Evolutionary conservation across 2,888 invertebrate species (phyloP), one percentile per base, ranked within the genome.

Genomic region (Marasmarcha lunaedactyla): DNA sequence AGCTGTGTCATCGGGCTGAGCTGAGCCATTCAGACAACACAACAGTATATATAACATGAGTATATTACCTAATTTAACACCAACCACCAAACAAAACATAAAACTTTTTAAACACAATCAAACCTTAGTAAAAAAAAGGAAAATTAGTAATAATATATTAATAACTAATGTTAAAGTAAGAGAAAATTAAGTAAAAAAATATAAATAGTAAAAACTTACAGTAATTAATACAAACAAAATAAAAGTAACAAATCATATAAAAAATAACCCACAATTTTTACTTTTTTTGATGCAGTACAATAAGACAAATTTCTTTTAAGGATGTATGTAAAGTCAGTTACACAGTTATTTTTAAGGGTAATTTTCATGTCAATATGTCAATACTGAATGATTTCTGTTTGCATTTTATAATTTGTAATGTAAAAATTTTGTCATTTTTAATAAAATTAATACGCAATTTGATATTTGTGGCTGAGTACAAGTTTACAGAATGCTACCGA

Each of bases 41-140:
- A 81, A 83, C 54, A 83, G 79, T 78, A 83, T 78, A 83, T 81
- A 83, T 76, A 83, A 83, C 83, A 83, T 83, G 74, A 79, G 81
- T 65, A 83, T 81, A 62, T 79, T 74, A 74, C 78, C 83, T 81
- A 79, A 71, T 64, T 62, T 61, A 68, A 76, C 74, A 78, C 78
- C 78, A 71, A 62, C 70, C 79, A 79, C 79, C 78, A 74, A 72
- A 71, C 55, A 71, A 66, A 77, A 79, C 68, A 77, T 67, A 74
- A 72, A 49, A 46, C 39, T 35, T 33, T 34, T 43, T 35, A 30
- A 41, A 39, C 34, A 37, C 38, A 14, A 27, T 62, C 64, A 63
- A 49, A 46, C 39, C 33, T 33, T 36, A 43, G 33, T 26, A 41
- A 39, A 36, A 37, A 39, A 14, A 27, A 26, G 13, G 14, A 13